Evolutionary conservation across 2,113 vertebrate genomes (phyloP), one percentile per base, ranked within the genome.

Genomic region (Pagrus major): DNA sequence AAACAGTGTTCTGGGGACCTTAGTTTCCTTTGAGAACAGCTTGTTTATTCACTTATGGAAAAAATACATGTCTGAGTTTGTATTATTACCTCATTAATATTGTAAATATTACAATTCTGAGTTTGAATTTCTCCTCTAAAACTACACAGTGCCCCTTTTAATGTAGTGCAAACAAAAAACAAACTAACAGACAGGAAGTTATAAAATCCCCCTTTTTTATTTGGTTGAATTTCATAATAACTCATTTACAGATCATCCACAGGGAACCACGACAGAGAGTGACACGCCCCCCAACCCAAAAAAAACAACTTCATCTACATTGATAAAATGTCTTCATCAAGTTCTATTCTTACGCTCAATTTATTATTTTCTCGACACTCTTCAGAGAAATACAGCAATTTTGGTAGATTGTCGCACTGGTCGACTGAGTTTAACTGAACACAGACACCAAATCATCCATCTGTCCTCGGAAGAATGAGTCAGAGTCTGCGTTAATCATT

Each of bases 131-230:
- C n/a, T n/a, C n/a, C n/a, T n/a, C n/a, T n/a, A n/a, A n/a, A n/a
- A n/a, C n/a, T n/a, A n/a, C n/a, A n/a, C n/a, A n/a, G n/a, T n/a
- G n/a, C n/a, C n/a, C n/a, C 33, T 14, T 11, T 12, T 25, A 47
- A 33, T 15, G 4, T 10, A 15, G 23, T 15, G 39, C 4, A 51
- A 15, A 37, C 1, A 65, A 3, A 76, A 72, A 10, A 80, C 56
- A 58, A 64, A 81, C 21, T 3, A 70, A 39, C 2, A 86, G 33
- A 76, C 68, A 59, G 25, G 7, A 72, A 78, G 14, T 88, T 91
- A 88, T 39, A 87, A 94, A 94, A 91, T 80, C 83, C 81, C 78
- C 55, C 79, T 84, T 89, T 49, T 86, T 93, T 86, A 89, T 89
- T 91, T 58, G 44, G 51, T 81, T 85, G 52, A 81, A 73, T 78